phyloP scores from a whole-genome alignment of 2,888 invertebrate species.

The Synergus gifuensis region DNA sequence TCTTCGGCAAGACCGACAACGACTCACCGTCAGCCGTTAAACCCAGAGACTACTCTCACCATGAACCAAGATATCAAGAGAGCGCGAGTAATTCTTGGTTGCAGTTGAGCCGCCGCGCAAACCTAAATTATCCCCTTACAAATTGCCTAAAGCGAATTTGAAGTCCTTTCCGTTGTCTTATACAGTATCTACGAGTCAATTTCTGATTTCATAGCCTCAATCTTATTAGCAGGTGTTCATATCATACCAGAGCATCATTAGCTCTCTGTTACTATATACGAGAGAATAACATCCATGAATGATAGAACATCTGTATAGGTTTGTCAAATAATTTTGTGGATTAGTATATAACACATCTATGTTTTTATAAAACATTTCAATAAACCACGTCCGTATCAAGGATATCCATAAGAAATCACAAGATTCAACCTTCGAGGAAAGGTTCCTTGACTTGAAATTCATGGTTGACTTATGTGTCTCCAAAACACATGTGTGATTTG shows the following conservation, averaged over 20 bases:
- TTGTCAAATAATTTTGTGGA: background rate
- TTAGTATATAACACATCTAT: background rate
- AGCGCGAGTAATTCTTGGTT: slow-evolving; percentile 43
- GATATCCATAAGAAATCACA: background rate
- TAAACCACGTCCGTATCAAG: background rate
- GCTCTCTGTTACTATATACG: background rate
- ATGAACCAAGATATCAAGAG: slow-evolving; percentile 47
- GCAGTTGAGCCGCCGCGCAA: slow-evolving; percentile 29
- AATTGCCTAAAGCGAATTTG: slow-evolving; percentile 27
- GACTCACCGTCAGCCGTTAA: slow-evolving; percentile 50
- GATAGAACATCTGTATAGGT: background rate
- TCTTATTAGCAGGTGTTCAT: slow-evolving; percentile 1
- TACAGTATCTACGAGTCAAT: background rate
- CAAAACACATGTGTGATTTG: too few species aligned
- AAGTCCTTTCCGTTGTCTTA: slow-evolving; percentile 9
- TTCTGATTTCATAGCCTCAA: slow-evolving; percentile 21
- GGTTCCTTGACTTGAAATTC: background rate
- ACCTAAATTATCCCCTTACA: slow-evolving; percentile 38
- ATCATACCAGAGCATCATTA: background rate
- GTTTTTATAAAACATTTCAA: background rate
- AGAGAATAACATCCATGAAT: background rate
- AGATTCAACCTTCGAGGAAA: background rate
- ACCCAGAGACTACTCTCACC: slow-evolving; percentile 47
- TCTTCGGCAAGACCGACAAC: slow-evolving; percentile 60
- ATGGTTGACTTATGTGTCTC: background rate